Conservation (phyloP, 2,888 invertebrate genomes). For the Epinotia demarniana region DNA sequence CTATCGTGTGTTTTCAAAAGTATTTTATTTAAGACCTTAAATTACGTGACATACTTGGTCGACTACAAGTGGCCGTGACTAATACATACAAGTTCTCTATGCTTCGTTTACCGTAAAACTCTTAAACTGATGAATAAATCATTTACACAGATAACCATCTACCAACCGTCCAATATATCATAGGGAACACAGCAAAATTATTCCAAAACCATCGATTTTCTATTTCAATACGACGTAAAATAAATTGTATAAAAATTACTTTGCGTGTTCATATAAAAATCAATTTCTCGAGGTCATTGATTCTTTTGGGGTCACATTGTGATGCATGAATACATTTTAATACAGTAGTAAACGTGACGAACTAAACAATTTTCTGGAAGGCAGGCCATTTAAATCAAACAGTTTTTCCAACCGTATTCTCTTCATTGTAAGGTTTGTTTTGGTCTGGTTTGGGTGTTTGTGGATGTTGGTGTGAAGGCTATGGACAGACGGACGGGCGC, state of each 20-base stretch:
- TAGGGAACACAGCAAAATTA: not conserved
- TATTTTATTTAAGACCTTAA: not conserved
- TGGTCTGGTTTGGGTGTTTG: conserved; percentile 24
- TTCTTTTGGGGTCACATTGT: conserved; percentile 62
- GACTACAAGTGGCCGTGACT: conserved; percentile 8
- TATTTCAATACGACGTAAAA: conserved; percentile 27
- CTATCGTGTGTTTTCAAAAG: not conserved
- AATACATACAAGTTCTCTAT: conserved; percentile 1
- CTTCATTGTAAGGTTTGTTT: conserved; percentile 29
- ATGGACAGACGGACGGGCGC: conserved; percentile 76
- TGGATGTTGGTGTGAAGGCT: conserved; percentile 59
- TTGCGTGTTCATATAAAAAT: conserved; percentile 58
- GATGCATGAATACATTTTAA: conserved; percentile 75
- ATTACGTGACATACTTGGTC: not conserved
- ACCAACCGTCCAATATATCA: conserved; percentile 22
- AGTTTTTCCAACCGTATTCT: conserved; percentile 22
- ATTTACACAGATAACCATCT: conserved; percentile 25
- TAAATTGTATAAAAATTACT: conserved; percentile 38
- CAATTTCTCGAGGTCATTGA: conserved; percentile 69
- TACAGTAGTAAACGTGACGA: conserved; percentile 58
- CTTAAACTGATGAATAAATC: conserved; percentile 30
- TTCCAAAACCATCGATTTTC: conserved; percentile 20
- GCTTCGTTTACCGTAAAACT: conserved; percentile 26
- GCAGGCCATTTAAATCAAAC: conserved; percentile 45
- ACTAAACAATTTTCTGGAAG: conserved; percentile 55